A percentile compares a stretch with the other conserved stretches of the same genome.
Evolutionary conservation across 2,797 vertebrate genomes (phyloP).

Genomic region (Sebastiscus tertius): DNA sequence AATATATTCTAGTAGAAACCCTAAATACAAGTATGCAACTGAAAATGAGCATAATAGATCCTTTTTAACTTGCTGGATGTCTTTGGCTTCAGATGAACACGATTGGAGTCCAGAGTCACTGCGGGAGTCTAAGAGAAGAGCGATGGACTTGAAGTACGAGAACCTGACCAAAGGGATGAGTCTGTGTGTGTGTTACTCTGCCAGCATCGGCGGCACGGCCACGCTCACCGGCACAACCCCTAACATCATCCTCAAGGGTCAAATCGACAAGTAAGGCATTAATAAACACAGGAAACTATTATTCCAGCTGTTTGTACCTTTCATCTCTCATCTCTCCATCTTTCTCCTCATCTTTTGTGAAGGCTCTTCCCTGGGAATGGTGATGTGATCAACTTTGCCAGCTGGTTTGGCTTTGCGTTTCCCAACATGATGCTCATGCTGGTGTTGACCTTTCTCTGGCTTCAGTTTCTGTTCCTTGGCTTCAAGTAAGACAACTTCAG

Average conservation of each 20-base stretch:
- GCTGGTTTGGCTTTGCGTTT: constrained; percentile 93
- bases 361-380: constrained; percentile 84
- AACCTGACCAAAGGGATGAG: constrained; percentile 88
- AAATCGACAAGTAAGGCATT: constrained; percentile 86
- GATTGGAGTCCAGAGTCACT: background rate
- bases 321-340: background rate
- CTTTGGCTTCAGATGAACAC: constrained; percentile 41
- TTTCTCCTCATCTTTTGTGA: constrained; percentile 11
- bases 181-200: constrained; percentile 89
- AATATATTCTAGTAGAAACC: background rate
- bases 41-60: too few relatives aligned
- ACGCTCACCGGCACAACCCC: constrained; percentile 93
- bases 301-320: background rate
- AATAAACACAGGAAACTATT: background rate
- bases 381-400: constrained; percentile 91
- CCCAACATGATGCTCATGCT: constrained; percentile 89
- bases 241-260: constrained; percentile 94
- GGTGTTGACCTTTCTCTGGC: constrained; percentile 88
- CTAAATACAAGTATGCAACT: too few relatives aligned
- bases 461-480: constrained; percentile 90
- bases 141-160: constrained; percentile 73
- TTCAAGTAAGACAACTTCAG: constrained; percentile 85
- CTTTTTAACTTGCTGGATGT: background rate
- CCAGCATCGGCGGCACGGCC: constrained; percentile 94
- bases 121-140: constrained; percentile 44